These are phyloP conservation scores for Heliconius nattereri DNA, from an alignment of 1,140 invertebrate genomes.

Conservation along the genomic window DNA sequence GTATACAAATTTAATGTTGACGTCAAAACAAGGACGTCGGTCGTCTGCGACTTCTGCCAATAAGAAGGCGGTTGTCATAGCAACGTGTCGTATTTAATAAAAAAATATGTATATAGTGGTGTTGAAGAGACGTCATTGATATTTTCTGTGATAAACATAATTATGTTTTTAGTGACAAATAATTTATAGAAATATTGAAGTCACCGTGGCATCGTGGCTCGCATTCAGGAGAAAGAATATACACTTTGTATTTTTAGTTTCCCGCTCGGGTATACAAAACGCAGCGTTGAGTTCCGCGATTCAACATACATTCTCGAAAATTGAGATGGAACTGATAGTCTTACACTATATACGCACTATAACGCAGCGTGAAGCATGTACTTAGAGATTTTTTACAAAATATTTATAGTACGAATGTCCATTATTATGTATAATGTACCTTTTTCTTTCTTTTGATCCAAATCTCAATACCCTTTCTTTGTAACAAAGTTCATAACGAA, in stretches of 20 bases:
- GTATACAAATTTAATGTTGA: not conserved
- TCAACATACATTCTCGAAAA: too few relatives aligned
- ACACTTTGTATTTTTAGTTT: too few relatives aligned
- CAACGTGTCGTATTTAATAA: constrained; percentile 18
- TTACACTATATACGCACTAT: not conserved
- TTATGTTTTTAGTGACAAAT: not conserved
- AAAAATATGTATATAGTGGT: not conserved
- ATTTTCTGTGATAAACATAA: not conserved
- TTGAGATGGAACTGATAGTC: too few relatives aligned
- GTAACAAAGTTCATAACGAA: not conserved
- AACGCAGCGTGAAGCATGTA: not conserved
- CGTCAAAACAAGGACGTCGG: not conserved
- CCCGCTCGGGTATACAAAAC: too few relatives aligned
- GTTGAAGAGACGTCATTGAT: not conserved
- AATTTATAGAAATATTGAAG: too few relatives aligned
- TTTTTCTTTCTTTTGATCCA: too few relatives aligned
- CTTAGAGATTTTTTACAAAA: not conserved
- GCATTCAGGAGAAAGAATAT: too few relatives aligned
- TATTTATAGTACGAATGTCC: not conserved
- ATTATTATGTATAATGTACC: not conserved
- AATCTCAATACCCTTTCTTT: too few relatives aligned
- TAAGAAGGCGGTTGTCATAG: not conserved
- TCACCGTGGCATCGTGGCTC: too few relatives aligned
- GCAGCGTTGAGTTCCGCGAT: too few relatives aligned
- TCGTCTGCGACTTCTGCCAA: constrained; percentile 1